Percentiles rank a stretch among this genome's conserved stretches.
Conservation (phyloP, 2,797 vertebrate genomes). For the Acanthurus lineatus region DNA sequence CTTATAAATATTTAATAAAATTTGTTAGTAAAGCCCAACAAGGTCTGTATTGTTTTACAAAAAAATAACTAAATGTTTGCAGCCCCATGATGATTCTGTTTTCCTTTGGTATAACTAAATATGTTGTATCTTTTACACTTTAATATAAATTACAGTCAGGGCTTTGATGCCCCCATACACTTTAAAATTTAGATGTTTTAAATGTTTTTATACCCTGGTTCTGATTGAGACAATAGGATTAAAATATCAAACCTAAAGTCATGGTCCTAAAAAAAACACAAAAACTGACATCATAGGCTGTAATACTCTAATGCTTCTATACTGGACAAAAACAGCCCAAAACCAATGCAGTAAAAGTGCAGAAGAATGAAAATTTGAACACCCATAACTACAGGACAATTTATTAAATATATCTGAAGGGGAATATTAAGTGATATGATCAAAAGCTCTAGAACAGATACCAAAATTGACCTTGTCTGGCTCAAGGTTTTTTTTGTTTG, state of each 20-base stretch:
- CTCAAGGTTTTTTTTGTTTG: neutral
- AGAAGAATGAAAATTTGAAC: neutral
- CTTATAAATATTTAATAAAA: neutral
- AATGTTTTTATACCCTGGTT: neutral
- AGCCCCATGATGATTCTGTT: neutral
- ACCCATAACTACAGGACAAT: no score
- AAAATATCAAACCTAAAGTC: neutral
- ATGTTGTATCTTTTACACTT: neutral
- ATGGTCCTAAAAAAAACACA: neutral
- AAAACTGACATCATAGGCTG: neutral
- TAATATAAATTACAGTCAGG: neutral
- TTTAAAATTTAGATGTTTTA: neutral
- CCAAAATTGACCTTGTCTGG: neutral
- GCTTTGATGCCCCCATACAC: neutral
- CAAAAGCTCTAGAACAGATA: neutral
- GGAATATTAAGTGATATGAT: neutral
- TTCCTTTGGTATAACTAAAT: neutral
- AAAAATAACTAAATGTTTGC: neutral
- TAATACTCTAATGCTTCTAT: neutral
- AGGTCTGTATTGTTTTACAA: neutral
- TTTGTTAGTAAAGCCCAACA: neutral
- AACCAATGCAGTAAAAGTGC: neutral
- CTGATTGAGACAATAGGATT: neutral
- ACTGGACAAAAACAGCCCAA: neutral
- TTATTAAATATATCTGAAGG: neutral